phyloP scores from a whole-genome alignment of 2,797 vertebrate genomes.

The Serranus cabrilla region DNA sequence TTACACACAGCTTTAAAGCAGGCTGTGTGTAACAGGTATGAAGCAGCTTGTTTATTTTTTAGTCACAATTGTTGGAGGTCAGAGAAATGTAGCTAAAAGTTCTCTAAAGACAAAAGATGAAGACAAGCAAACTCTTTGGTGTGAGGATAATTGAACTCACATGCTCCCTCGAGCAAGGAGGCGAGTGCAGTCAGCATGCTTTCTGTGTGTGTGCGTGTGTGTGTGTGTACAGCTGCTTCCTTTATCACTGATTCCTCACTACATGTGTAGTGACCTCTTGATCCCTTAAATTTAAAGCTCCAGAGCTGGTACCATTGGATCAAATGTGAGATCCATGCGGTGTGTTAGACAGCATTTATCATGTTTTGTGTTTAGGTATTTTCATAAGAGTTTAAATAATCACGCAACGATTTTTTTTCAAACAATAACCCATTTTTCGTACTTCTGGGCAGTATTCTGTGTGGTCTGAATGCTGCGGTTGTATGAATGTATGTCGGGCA shows the following conservation, averaged over 20 bases:
- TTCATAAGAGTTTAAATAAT: constrained; percentile 1
- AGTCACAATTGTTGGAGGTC: constrained; percentile 20
- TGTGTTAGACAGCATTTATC: not conserved
- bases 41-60: constrained; percentile 12
- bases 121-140: constrained; percentile 59
- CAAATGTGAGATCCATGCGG: constrained; percentile 1
- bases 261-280: constrained; percentile 44
- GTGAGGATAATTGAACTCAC: constrained; percentile 74
- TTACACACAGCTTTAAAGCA: not conserved
- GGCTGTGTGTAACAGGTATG: not conserved
- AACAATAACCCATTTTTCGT: not conserved
- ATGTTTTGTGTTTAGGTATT: constrained; percentile 9
- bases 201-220: constrained; percentile 18
- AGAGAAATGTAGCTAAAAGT: constrained; percentile 24
- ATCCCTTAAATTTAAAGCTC: constrained; percentile 33
- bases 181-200: constrained; percentile 48
- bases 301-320: constrained; percentile 31
- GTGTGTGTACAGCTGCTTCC: constrained; percentile 22
- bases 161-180: constrained; percentile 59
- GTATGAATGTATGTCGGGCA: not conserved
- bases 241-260: constrained; percentile 28
- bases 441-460: not conserved
- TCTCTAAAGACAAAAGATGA: constrained; percentile 41
- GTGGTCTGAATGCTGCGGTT: not conserved
- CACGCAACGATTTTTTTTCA: not conserved